These are phyloP conservation scores for Herminia tarsipennalis DNA, from an alignment of 2,888 invertebrate species.

Conservation along the genomic window DNA sequence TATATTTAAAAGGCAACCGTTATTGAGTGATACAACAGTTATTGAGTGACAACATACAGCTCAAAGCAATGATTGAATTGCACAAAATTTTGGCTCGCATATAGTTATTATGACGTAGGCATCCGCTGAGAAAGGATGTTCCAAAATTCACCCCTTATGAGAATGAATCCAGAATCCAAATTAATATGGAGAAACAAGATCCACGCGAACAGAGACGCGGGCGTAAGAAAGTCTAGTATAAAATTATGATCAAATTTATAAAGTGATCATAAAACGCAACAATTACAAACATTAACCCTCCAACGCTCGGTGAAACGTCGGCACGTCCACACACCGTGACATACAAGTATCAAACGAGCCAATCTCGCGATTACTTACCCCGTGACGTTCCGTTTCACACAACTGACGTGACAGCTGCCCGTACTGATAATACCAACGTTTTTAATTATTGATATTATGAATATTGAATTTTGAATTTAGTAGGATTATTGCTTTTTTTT, in stretches of 20 bases:
- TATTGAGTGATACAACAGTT: no score
- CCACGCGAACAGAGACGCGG: no score
- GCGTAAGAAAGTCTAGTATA: no score
- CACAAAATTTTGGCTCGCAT: no score
- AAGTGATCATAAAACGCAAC: slow-evolving; percentile 3
- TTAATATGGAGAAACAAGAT: no score
- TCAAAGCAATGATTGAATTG: no score
- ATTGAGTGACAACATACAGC: no score
- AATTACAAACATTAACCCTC: slow-evolving; percentile 9
- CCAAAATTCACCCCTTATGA: no score
- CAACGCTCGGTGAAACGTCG: slow-evolving; percentile 38
- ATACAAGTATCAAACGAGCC: slow-evolving; percentile 65
- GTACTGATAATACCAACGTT: slow-evolving; percentile 50
- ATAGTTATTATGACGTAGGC: no score
- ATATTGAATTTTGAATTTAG: slow-evolving; percentile 40
- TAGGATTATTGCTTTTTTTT: slow-evolving; percentile 4
- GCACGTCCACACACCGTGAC: slow-evolving; percentile 53
- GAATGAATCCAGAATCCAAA: no score
- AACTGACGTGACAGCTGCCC: slow-evolving; percentile 78
- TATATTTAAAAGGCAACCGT: no score
- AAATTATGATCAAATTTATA: neutral
- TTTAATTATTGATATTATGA: slow-evolving; percentile 44
- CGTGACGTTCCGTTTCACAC: slow-evolving; percentile 72
- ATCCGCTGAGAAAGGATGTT: no score
- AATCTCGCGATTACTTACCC: slow-evolving; percentile 68